These are phyloP conservation scores for Meiosimyza decipiens DNA, from an alignment of 2,888 invertebrate genomes.

Conservation along the genomic window DNA sequence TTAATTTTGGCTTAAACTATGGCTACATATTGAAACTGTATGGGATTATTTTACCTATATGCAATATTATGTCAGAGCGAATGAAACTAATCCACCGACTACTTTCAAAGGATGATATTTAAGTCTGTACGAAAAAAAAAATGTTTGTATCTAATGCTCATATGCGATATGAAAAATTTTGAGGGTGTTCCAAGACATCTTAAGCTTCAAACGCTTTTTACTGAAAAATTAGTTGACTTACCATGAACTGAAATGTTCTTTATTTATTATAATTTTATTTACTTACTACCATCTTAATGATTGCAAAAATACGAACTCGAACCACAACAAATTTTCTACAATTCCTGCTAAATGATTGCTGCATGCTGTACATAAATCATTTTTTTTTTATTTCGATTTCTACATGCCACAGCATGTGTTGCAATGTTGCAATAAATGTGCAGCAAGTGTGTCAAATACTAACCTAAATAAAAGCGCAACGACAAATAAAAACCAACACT, in stretches of 20 bases:
- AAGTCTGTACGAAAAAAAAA: no score
- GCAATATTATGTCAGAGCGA: no score
- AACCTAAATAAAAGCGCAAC: conserved; percentile 6
- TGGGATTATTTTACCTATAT: no score
- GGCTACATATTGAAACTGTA: no score
- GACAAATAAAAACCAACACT: conserved; percentile 36
- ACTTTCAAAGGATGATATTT: no score
- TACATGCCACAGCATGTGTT: conserved; percentile 28
- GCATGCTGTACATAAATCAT: conserved; percentile 20
- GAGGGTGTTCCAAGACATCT: no score
- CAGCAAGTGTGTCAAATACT: conserved; percentile 9
- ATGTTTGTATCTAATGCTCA: no score
- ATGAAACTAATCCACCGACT: no score
- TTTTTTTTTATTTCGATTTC: not conserved
- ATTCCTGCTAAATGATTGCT: not conserved
- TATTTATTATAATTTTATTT: not conserved
- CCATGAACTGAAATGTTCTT: not conserved
- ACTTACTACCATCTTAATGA: not conserved
- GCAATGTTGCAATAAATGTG: conserved; percentile 47
- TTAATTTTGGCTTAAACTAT: no score
- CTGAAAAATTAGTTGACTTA: no score
- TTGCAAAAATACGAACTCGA: not conserved
- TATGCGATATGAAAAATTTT: no score
- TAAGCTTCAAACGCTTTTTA: no score
- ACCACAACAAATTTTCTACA: not conserved